These are phyloP conservation scores for Balaeniceps rex DNA, from an alignment of 2,113 vertebrate genomes.

Conservation along the genomic window DNA sequence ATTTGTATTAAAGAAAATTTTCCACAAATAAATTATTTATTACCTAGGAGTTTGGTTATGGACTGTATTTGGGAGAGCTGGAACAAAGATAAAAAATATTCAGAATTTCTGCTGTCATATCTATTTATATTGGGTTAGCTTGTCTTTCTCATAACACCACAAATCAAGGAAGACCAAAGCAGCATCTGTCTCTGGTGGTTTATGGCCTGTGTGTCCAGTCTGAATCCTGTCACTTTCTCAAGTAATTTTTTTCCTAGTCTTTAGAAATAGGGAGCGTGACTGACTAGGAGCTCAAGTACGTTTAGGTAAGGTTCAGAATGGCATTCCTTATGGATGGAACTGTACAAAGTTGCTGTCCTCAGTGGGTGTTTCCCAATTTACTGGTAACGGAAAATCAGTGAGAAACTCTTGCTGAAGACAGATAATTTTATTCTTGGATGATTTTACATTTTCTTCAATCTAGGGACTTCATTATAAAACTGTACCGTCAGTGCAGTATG, in stretches of 20 bases:
- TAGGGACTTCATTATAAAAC: neutral
- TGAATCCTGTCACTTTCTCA: neutral
- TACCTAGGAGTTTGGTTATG: neutral
- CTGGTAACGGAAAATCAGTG: neutral
- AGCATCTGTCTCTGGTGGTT: neutral
- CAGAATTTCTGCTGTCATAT: neutral
- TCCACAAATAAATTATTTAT: neutral
- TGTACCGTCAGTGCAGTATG: fast-evolving
- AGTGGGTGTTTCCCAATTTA: neutral
- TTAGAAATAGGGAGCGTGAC: neutral
- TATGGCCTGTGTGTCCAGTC: neutral
- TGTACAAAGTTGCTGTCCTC: neutral
- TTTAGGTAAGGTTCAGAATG: neutral
- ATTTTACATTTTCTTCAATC: neutral
- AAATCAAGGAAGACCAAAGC: neutral
- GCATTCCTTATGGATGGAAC: neutral
- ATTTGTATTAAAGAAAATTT: neutral
- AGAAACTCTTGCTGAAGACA: neutral
- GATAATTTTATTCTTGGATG: neutral
- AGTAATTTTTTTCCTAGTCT: neutral
- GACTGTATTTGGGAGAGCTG: neutral
- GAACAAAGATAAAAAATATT: neutral
- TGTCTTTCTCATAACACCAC: neutral
- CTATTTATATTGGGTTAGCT: neutral
- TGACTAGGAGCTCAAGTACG: neutral